Evolutionary conservation across 2,888 invertebrate species (phyloP).

Genomic region (Trichogramma dendrolimi): DNA sequence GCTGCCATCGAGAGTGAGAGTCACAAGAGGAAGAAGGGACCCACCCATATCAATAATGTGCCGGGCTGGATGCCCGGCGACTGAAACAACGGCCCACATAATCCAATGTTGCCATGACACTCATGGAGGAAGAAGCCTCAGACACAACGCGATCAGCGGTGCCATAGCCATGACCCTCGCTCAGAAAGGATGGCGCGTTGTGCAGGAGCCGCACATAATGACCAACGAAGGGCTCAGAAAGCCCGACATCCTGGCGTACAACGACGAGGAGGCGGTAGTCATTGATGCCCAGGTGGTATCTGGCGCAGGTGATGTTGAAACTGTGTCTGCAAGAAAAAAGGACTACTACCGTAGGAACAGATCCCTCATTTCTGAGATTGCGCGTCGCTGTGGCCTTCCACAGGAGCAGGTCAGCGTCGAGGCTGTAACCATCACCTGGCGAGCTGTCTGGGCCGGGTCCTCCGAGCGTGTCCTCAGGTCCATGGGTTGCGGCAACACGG

Average conservation of each 20-base stretch:
- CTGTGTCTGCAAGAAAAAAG: background rate
- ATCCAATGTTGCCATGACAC: conserved; percentile 40
- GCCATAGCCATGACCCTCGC: conserved; percentile 5
- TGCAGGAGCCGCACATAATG: background rate
- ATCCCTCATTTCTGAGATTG: too few relatives aligned
- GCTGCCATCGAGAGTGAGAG: conserved; percentile 37
- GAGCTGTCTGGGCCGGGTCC: too few relatives aligned
- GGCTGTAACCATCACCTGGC: too few relatives aligned
- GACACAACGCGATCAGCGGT: conserved; percentile 38
- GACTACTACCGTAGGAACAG: too few relatives aligned
- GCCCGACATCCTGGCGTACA: conserved; percentile 3
- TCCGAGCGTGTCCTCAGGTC: too few relatives aligned
- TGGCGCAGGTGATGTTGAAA: background rate
- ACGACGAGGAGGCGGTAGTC: background rate
- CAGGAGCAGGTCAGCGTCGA: too few relatives aligned
- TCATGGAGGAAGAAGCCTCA: conserved; percentile 39
- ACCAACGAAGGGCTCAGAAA: background rate
- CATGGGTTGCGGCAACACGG: too few relatives aligned
- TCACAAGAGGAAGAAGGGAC: conserved; percentile 31
- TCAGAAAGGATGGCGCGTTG: conserved; percentile 27
- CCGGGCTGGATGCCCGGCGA: conserved; percentile 37
- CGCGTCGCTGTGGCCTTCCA: too few relatives aligned
- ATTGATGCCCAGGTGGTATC: conserved; percentile 4
- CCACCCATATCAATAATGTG: conserved; percentile 1
- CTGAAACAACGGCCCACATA: conserved; percentile 41